Percentiles rank a stretch among this genome's conserved stretches.
These are phyloP conservation scores for Florisuga fusca DNA, from an alignment of 2,797 vertebrate genomes.

Conservation along the genomic window DNA sequence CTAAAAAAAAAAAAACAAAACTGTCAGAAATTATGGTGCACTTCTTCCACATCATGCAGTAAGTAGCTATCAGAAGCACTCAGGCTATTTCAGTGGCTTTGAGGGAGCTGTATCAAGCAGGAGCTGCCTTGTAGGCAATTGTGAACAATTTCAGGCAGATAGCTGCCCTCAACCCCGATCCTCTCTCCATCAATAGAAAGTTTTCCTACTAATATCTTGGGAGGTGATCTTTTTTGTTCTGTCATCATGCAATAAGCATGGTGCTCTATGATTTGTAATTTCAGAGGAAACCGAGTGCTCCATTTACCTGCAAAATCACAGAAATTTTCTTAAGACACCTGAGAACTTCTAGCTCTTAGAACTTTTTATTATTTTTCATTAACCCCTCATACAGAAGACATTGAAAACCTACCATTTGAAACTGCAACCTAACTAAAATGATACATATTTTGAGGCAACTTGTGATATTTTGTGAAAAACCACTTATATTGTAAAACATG, in stretches of 20 bases:
- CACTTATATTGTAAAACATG: not conserved
- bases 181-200: not conserved
- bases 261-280: not conserved
- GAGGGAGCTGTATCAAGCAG: not conserved
- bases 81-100: fast-evolving
- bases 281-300: not conserved
- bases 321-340: not conserved
- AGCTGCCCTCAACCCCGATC: not conserved
- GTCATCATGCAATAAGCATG: fast-evolving
- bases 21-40: not conserved
- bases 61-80: not conserved
- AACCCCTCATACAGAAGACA: not conserved
- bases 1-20: not conserved
- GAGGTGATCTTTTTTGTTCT: not conserved
- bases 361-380: not conserved
- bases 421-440: not conserved
- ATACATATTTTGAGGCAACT: not conserved
- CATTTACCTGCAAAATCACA: not conserved
- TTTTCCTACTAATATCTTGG: not conserved
- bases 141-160: not conserved
- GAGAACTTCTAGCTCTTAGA: not conserved
- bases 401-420: not conserved
- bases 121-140: not conserved
- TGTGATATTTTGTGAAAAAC: not conserved
- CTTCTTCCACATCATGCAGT: not conserved